These are phyloP conservation scores for Hyperopisus bebe DNA, from an alignment of 2,113 vertebrate species.

Conservation along the genomic window DNA sequence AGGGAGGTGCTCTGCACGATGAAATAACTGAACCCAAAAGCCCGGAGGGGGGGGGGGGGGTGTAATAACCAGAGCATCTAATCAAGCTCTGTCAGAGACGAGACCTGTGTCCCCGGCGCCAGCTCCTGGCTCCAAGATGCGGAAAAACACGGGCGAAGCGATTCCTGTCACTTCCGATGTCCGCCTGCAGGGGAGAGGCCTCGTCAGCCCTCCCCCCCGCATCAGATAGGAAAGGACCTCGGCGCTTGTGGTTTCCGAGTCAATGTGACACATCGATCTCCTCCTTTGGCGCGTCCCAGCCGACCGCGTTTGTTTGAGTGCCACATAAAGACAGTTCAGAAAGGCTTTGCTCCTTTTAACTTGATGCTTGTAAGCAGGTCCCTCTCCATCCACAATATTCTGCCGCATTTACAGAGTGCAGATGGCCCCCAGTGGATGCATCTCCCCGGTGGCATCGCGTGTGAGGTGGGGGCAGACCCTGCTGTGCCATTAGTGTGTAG, in stretches of 20 bases:
- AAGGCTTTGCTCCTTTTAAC: neutral
- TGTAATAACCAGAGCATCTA: neutral
- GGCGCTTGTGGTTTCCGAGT: neutral
- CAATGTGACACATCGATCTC: neutral
- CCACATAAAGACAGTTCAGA: neutral
- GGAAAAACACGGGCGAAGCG: neutral
- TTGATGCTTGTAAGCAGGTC: neutral
- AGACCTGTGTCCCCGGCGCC: neutral
- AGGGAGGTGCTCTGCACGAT: neutral
- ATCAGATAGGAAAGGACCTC: neutral
- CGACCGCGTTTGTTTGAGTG: neutral
- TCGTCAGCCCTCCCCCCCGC: too few species aligned
- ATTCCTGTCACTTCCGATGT: neutral
- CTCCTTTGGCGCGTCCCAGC: neutral
- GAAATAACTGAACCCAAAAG: neutral
- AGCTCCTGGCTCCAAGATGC: neutral
- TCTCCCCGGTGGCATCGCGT: neutral
- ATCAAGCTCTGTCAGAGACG: neutral
- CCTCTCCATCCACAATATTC: neutral
- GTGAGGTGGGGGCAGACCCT: neutral
- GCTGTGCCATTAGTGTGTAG: neutral
- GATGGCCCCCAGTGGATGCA: neutral
- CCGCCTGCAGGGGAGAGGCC: neutral
- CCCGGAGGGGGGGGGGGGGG: too few species aligned
- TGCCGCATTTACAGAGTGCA: neutral